Evolutionary conservation across 2,797 vertebrate species (phyloP).

Genomic region (Morus bassanus): DNA sequence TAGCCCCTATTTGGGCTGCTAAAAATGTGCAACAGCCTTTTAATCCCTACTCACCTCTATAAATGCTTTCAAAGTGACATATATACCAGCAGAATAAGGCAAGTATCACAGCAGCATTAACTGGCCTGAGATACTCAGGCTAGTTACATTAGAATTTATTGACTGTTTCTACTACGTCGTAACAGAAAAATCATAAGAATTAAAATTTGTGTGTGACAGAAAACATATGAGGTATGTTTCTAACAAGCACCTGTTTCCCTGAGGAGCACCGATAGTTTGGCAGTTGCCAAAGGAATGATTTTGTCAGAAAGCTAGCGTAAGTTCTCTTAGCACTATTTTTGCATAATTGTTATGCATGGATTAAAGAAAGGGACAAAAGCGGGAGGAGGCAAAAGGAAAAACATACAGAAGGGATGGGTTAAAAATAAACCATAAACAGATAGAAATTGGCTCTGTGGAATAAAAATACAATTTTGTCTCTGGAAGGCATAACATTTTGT

Average conservation of each 20-base stretch:
- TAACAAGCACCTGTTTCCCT: not conserved
- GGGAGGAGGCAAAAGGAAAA: not conserved
- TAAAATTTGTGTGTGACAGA: not conserved
- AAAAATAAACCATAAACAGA: not conserved
- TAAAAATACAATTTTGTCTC: not conserved
- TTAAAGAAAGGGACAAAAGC: not conserved
- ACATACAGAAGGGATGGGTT: not conserved
- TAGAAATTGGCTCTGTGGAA: not conserved
- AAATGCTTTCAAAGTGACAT: not conserved
- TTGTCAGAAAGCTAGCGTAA: not conserved
- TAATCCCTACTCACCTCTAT: not conserved
- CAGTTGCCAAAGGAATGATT: not conserved
- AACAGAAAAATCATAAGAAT: not conserved
- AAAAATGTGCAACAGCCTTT: not conserved
- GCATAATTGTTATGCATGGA: not conserved
- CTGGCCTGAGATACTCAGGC: not conserved
- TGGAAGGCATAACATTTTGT: not conserved
- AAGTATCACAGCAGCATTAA: not conserved
- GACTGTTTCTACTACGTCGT: not conserved
- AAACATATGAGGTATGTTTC: not conserved
- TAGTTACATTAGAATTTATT: not conserved
- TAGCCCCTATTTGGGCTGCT: not conserved
- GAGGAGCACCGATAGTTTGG: not conserved
- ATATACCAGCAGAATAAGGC: not conserved
- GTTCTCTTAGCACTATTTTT: not conserved